Conservation (phyloP, 1,140 invertebrate species). For the Cotesia chilonis region DNA sequence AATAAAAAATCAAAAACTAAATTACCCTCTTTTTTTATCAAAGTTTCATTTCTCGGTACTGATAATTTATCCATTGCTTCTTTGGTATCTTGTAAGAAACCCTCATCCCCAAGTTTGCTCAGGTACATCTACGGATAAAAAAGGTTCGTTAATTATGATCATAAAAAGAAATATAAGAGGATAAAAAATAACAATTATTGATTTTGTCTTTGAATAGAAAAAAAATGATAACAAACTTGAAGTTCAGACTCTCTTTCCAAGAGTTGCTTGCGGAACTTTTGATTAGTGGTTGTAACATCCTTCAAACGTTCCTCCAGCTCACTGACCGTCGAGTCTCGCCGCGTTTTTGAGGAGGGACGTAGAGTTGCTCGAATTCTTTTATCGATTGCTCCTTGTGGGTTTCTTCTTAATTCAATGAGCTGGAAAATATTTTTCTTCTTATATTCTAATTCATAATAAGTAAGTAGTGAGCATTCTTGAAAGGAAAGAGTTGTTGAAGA, state of each 20-base stretch:
- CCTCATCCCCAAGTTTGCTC: constrained; percentile 68
- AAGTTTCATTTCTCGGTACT: constrained; percentile 56
- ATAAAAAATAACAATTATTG: constrained; percentile 7
- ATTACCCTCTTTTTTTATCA: constrained; percentile 67
- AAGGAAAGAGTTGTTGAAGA: background rate
- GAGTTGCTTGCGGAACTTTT: constrained; percentile 79
- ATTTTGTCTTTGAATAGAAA: background rate
- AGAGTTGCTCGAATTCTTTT: constrained; percentile 81
- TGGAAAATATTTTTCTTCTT: constrained; percentile 56
- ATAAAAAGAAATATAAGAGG: background rate
- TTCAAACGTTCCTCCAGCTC: constrained; percentile 82
- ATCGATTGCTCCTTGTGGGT: constrained; percentile 85
- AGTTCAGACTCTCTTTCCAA: constrained; percentile 83
- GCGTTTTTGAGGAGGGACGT: constrained; percentile 77
- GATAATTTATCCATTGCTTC: constrained; percentile 57
- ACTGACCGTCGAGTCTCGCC: constrained; percentile 75
- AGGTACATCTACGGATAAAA: constrained; percentile 64
- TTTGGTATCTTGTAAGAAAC: constrained; percentile 53
- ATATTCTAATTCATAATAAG: background rate
- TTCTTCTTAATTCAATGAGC: constrained; percentile 87
- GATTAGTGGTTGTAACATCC: constrained; percentile 80
- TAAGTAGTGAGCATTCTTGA: background rate
- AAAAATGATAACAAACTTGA: constrained; percentile 66
- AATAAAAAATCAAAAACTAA: constrained; percentile 31
- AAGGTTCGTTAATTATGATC: background rate